These are phyloP conservation scores for Excalfactoria chinensis DNA, from an alignment of 2,113 vertebrate species.

Conservation along the genomic window DNA sequence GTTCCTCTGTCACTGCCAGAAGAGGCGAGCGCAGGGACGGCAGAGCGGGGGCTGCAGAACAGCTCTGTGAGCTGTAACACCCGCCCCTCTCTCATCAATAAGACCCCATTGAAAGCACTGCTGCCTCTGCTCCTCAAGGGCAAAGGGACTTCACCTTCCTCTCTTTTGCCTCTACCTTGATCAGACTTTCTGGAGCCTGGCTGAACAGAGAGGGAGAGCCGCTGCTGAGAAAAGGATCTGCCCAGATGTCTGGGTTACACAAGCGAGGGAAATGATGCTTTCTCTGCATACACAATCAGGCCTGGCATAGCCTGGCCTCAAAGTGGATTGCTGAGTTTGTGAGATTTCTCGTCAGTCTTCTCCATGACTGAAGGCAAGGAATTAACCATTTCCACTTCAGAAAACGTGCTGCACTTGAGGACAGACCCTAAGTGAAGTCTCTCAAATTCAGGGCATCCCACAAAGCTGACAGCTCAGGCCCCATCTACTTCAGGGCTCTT, in stretches of 20 bases:
- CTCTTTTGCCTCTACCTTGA: neutral
- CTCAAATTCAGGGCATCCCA: neutral
- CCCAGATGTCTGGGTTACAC: neutral
- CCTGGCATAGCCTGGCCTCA: conserved; percentile 39
- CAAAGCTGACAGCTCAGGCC: neutral
- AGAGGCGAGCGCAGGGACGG: neutral
- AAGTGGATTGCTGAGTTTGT: conserved; percentile 64
- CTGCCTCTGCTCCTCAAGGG: neutral
- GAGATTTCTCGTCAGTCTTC: conserved; percentile 28
- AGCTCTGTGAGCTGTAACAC: neutral
- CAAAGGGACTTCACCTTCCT: neutral
- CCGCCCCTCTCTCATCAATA: no score
- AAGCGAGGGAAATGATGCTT: neutral
- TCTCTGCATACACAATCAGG: neutral
- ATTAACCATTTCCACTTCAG: neutral
- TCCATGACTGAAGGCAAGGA: neutral
- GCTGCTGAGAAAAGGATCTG: neutral
- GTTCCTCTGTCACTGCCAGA: neutral
- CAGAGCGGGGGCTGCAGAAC: neutral
- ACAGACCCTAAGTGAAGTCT: neutral
- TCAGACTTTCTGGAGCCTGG: neutral
- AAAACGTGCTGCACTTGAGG: neutral
- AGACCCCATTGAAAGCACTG: no score
- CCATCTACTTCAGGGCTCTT: neutral
- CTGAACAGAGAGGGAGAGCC: neutral